Evolutionary conservation across 23 tunicate genomes (phyloP), one percentile per base, ranked within the genome.

Genomic region (Ascidia mentula): DNA sequence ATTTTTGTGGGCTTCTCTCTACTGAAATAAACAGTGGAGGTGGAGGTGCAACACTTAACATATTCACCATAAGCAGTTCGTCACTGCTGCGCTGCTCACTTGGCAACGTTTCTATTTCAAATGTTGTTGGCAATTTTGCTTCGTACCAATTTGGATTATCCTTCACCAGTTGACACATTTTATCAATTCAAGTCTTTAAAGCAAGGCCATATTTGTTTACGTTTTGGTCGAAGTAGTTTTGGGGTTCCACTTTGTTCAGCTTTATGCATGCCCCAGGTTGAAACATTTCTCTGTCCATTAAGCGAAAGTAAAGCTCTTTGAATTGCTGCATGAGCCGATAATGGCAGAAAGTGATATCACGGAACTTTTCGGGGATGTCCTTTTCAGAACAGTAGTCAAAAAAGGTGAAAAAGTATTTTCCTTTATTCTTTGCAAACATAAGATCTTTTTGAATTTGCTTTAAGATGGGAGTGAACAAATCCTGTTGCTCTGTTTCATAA

Each of bases 291-390:
- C 36, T 77, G 46, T 80, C 88, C 22, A 60, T 59, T 12, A 88
- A 60, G n/a, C 82, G 87, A 72, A 88, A 88, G 39, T 82, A 88
- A 34, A 88, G 78, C 46, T 82, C 79, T 20, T 88, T 87, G 72
- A 83, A 82, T 32, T 88, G 82, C 9, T 82, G 30, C 94, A 88
- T 88, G 6, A 88, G 84, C 36, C 35, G 40, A 77, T 69, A 85
- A 40, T 77, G 82, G 31, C 46, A 69, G 40, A 26, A 45, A 40
- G 33, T 31, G 1, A 75, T 78, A 17, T 82, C 80, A 6, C 32
- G 32, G 32, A 88, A 82, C 15, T 40, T 40, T n/a, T 72, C 59
- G 5, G 94, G 94, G 17, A 88, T 82, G 32, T 77, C 32, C 0
- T 34, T n/a, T 37, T 72, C 61, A 0, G 59, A 34, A 46, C 86